Evolutionary conservation across 1,140 invertebrate species (phyloP).

Genomic region (Lordiphosa stackelbergi): DNA sequence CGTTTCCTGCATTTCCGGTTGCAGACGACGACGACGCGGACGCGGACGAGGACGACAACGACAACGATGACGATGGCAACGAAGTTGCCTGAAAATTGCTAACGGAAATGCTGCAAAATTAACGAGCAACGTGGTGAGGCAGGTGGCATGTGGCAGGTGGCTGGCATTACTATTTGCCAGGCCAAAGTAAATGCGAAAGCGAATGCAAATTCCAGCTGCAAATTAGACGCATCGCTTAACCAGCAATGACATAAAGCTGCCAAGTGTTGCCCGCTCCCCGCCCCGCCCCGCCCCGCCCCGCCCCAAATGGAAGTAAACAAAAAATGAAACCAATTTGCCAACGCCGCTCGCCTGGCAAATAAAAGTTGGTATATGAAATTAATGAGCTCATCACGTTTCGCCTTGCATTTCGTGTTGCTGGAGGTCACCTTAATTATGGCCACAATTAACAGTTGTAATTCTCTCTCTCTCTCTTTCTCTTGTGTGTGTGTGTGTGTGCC

Average conservation of each 20-base stretch:
- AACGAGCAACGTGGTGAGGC: conserved; percentile 53
- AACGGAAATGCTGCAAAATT: conserved; percentile 74
- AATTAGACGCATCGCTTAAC: conserved; percentile 73
- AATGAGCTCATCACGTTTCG: conserved; percentile 58
- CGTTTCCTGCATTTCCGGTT: conserved; percentile 55
- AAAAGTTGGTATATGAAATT: conserved; percentile 42
- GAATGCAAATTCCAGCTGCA: conserved; percentile 49
- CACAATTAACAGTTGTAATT: conserved; percentile 68
- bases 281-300: not conserved
- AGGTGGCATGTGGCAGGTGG: conserved; percentile 19
- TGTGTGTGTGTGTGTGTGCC: no score
- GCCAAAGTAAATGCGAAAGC: conserved; percentile 57
- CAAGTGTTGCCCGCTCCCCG: conserved; percentile 30
- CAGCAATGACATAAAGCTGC: conserved; percentile 70
- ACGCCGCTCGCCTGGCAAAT: conserved; percentile 20
- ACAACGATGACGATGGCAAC: conserved; percentile 1
- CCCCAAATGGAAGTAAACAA: conserved; percentile 16
- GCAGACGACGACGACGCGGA: conserved; percentile 2
- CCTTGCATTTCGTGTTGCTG: conserved; percentile 14
- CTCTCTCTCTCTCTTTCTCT: not conserved
- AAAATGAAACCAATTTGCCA: conserved; percentile 7
- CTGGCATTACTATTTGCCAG: conserved; percentile 16
- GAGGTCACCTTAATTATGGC: conserved; percentile 70
- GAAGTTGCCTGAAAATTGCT: conserved; percentile 1
- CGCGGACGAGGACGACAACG: conserved; percentile 1